These are phyloP conservation scores for Cheilosia urbana DNA, from an alignment of 2,888 invertebrate genomes.

Conservation along the genomic window DNA sequence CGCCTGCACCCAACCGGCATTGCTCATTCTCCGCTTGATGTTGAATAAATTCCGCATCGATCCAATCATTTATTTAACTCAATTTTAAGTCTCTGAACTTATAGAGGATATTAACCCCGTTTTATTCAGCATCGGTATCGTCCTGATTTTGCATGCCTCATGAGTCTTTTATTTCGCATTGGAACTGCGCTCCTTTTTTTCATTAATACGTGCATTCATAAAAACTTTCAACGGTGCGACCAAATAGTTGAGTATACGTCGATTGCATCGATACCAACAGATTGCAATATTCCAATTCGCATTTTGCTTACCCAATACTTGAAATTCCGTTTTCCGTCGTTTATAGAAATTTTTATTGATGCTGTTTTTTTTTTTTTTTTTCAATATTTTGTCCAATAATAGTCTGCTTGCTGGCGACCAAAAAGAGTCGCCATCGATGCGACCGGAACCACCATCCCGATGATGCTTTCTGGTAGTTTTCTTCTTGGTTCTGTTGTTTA, in stretches of 20 bases:
- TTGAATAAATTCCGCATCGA: conserved; percentile 11
- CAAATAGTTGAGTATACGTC: neutral
- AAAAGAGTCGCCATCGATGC: neutral
- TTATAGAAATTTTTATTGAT: conserved; percentile 19
- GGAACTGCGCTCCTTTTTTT: neutral
- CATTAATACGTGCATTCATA: neutral
- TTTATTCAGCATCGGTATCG: neutral
- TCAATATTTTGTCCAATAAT: neutral
- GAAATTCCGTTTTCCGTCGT: conserved; percentile 32
- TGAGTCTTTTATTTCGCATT: neutral
- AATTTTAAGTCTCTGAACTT: conserved; percentile 35
- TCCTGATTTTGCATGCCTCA: conserved; percentile 6
- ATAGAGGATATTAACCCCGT: conserved; percentile 1
- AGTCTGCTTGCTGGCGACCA: conserved; percentile 24
- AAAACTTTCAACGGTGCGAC: neutral
- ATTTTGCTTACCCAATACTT: conserved; percentile 49
- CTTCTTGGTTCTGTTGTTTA: neutral
- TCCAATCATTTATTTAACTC: conserved; percentile 41
- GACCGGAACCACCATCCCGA: conserved; percentile 26
- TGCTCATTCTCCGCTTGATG: no score
- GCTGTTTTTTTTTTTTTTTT: neutral
- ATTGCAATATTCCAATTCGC: conserved; percentile 38
- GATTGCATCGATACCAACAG: neutral
- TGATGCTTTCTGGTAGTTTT: neutral
- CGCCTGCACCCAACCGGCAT: no score